Base-by-base conservation (phyloP, 1,140 invertebrate species). In the Semibalanus balanoides region DNA sequence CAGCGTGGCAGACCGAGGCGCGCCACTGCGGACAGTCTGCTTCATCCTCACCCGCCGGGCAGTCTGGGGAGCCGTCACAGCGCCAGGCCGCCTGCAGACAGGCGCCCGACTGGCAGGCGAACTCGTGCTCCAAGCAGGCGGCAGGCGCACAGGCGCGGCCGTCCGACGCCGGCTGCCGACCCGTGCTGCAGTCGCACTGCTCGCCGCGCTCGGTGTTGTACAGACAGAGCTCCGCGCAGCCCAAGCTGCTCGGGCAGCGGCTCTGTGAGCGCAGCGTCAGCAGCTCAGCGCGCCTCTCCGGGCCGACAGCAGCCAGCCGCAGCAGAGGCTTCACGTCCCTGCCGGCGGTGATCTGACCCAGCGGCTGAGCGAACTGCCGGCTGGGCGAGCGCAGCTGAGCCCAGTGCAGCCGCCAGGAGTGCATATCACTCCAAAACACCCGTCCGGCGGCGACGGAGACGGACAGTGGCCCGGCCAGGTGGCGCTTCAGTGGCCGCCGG, bases 171-270 rank as follows among this genome's bases (percentile, higher is more conserved):
- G 92, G 83, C 76, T 87, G 70, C 11, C 25, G 29, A 14, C 70
- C 70, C 28, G n/a, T 86, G 28, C 91, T 91, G 84, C 92, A 90
- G 30, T 90, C 87, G 81, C 92, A 93, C 31, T 91, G 93, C 40
- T 87, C 84, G 43, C 88, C 85, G 74, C 85, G 84, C n/a, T 79
- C 76, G 9, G 91, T 91, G 80, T 89, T 88, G 82, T 86, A 93
- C n/a, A 95, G 85, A 82, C 93, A 95, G 30, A 95, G 84, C 78
- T 92, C 89, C 76, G 85, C 84, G 85, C 93, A 95, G 3, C 88
- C 90, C 25, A 72, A n/a, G 11, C 29, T 17, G 11, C 29, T 17
- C 9, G 25, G 25, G 70, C 70, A 72, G 25, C 9, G 7, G 70
- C 70, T 72, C 14, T 14, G 7, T 19, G 51, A 7, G 14, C 11